A percentile compares a stretch with the other conserved stretches of the same genome.
Conservation (phyloP, 2,888 invertebrate species). For the Linyphia triangularis region DNA sequence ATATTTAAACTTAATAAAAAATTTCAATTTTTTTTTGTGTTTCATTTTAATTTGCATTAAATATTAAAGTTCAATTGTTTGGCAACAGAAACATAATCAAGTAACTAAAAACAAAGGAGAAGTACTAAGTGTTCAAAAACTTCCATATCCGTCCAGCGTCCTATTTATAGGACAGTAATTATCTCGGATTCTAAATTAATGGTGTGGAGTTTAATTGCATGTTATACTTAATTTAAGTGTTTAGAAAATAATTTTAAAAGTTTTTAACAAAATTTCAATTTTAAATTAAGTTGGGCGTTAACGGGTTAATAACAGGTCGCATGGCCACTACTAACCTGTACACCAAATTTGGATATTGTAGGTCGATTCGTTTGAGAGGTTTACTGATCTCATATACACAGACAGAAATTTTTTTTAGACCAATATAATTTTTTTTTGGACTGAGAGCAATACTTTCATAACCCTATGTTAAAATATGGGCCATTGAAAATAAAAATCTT, state of each 20-base stretch:
- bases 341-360: too few relatives aligned
- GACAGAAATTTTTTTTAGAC: too few relatives aligned
- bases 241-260: conserved; percentile 8
- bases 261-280: background rate
- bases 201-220: conserved; percentile 1
- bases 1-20: conserved; percentile 20
- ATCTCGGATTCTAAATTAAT: background rate
- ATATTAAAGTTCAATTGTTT: conserved; percentile 7
- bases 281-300: background rate
- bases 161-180: background rate
- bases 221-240: background rate
- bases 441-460: too few relatives aligned
- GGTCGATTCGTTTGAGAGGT: too few relatives aligned
- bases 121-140: conserved; percentile 1
- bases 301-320: background rate
- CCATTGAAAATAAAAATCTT: too few relatives aligned
- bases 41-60: conserved; percentile 25
- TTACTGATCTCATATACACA: too few relatives aligned
- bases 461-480: too few relatives aligned
- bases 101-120: conserved; percentile 10
- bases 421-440: too few relatives aligned
- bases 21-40: conserved; percentile 8
- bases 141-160: background rate
- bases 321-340: too few relatives aligned
- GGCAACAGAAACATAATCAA: conserved; percentile 13